Percentiles rank a stretch among this genome's conserved stretches.
Evolutionary conservation across 1,140 invertebrate genomes (phyloP).

Genomic region (Nephila pilipes): DNA sequence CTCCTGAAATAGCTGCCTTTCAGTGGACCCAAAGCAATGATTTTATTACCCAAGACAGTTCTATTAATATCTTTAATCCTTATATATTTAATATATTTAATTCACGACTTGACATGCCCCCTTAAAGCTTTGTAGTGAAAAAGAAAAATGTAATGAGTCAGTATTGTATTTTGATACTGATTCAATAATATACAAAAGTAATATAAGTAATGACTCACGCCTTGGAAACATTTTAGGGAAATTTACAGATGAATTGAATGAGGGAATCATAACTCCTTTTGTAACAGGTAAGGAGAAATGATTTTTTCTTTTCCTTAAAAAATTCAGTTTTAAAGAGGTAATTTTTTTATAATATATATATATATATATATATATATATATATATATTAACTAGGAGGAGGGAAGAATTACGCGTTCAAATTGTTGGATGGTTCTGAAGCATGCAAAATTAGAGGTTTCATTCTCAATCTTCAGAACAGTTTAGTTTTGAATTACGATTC

Average conservation of each 20-base stretch:
- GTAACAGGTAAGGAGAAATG: neutral
- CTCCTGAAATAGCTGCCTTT: too few species aligned
- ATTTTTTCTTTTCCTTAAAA: neutral
- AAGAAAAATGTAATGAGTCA: neutral
- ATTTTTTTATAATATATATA: conserved; percentile 1
- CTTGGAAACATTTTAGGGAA: conserved; percentile 24
- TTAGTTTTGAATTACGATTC: neutral
- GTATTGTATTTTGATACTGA: too few species aligned
- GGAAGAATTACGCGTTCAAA: conserved; percentile 42
- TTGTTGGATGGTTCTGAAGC: too few species aligned
- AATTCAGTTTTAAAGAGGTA: neutral
- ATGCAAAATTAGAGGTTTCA: too few species aligned
- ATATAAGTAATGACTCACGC: neutral
- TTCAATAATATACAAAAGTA: too few species aligned
- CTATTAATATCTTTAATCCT: too few species aligned
- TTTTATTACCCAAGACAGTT: too few species aligned
- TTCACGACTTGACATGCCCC: neutral
- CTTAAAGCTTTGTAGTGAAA: neutral
- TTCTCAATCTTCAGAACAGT: conserved; percentile 12
- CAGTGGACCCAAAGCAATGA: too few species aligned
- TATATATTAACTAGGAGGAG: conserved; percentile 1
- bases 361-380: too few species aligned
- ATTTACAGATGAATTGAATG: conserved; percentile 29
- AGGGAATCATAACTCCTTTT: neutral
- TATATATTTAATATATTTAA: too few species aligned